phyloP scores from a whole-genome alignment of 2,888 invertebrate species.

The Amblyjoppa proteus region DNA sequence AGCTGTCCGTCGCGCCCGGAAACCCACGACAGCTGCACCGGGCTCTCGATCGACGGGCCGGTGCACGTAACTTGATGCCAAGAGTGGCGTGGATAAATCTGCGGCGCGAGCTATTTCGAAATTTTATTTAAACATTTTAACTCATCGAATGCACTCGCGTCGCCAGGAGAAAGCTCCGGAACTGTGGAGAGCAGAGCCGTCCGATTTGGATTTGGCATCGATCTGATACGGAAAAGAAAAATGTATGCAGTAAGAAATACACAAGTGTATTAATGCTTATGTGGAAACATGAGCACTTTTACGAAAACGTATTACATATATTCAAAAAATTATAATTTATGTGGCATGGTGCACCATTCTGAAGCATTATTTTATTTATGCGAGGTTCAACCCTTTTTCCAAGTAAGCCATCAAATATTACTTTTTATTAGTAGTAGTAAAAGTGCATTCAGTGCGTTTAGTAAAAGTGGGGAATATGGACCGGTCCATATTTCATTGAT shows the following conservation, averaged over 20 bases:
- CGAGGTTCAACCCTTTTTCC: no score
- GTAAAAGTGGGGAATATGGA: no score
- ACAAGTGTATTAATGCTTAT: no score
- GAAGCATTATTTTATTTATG: no score
- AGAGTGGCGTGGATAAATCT: constrained; percentile 26
- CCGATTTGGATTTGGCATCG: background rate
- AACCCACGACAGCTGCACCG: constrained; percentile 79
- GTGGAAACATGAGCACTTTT: no score
- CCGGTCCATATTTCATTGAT: no score
- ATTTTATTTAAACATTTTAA: background rate
- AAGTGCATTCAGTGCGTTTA: no score
- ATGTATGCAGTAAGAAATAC: background rate
- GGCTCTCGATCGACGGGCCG: constrained; percentile 48
- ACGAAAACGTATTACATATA: no score
- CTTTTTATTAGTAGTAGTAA: no score
- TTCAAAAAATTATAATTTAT: no score
- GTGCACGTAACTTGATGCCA: constrained; percentile 19
- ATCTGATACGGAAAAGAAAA: background rate
- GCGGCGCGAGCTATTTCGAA: constrained; percentile 11
- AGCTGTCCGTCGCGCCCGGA: constrained; percentile 78
- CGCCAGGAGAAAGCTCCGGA: background rate
- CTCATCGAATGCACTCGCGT: background rate
- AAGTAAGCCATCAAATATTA: no score
- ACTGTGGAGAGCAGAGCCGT: background rate
- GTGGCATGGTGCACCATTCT: no score